Base-by-base conservation (phyloP, 2,797 vertebrate species). In the Hypotaenidia okinawae region DNA sequence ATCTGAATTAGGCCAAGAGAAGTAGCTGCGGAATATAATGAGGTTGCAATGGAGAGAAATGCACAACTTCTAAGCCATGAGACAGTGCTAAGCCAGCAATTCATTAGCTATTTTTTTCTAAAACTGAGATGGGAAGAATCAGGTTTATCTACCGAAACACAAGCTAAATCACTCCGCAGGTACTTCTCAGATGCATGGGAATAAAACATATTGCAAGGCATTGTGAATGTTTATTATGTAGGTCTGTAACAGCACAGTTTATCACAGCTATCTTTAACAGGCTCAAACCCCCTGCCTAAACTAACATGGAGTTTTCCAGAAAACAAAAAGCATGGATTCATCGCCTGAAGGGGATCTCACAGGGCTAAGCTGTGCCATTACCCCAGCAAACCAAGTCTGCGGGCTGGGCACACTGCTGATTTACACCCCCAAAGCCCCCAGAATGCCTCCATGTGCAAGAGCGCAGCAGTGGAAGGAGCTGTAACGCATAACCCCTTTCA, bases 121-220 rank as follows among this genome's bases (percentile, higher is more conserved):
- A 66, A 74, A 61, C 24, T 32, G 52, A 8, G 30, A 52, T 24
- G n/a, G 10, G 9, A 14, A 84, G 41, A 30, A 64, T 18, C 37
- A 57, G 73, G 70, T 30, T 1, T 11, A 64, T 66, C 83, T 84
- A 37, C 64, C 73, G 82, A 75, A 87, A 80, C 11, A 14, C 2
- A 9, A 84, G 35, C 80, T 87, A 77, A 76, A 88, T 84, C 88
- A 61, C 86, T n/a, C 77, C 70, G 74, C 74, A 64, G 93, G 84
- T 80, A 41, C 43, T 80, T 63, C 59, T 70, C 54, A 74, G 73
- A 89, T 23, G n/a, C 57, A 55, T 16, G 30, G 72, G 80, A 87
- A 78, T 54, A 89, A 95, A 94, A 75, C 2, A 2, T 27, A 68
- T 23, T 49, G 54, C 54, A 30, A 64, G 47, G 68, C 49, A 41